Evolutionary conservation across 2,888 invertebrate genomes (phyloP).

Genomic region (Cosmia pyralina): DNA sequence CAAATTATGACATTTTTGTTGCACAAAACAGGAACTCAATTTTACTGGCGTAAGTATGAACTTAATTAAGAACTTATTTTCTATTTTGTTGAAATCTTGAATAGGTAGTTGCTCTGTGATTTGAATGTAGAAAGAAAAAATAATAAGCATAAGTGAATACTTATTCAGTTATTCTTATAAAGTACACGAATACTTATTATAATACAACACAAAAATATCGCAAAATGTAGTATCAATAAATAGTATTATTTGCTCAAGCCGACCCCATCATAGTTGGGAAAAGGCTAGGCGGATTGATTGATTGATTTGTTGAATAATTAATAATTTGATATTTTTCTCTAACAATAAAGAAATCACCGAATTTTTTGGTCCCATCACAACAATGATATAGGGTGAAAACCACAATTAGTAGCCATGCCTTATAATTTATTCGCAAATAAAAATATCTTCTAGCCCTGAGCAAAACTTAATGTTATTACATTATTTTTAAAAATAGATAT

Average conservation of each 20-base stretch:
- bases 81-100: neutral
- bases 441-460: conserved; percentile 39
- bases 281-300: too few species aligned
- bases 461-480: conserved; percentile 35
- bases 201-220: conserved; percentile 52
- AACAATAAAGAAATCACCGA: conserved; percentile 66
- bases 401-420: conserved; percentile 49
- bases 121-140: neutral
- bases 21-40: neutral
- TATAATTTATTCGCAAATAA: conserved; percentile 36
- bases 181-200: neutral
- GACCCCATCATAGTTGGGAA: too few species aligned
- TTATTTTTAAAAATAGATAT: conserved; percentile 12
- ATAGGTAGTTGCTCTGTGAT: neutral
- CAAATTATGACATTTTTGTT: neutral
- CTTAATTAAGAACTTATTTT: neutral
- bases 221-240: conserved; percentile 15
- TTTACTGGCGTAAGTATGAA: neutral
- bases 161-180: too few species aligned
- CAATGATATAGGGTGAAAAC: conserved; percentile 66
- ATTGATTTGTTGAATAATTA: conserved; percentile 26
- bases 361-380: conserved; percentile 80
- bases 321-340: conserved; percentile 38
- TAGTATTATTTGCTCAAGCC: conserved; percentile 16
- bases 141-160: neutral